Evolutionary conservation across 2,888 invertebrate species (phyloP).

Genomic region (Aphodius sticticus): DNA sequence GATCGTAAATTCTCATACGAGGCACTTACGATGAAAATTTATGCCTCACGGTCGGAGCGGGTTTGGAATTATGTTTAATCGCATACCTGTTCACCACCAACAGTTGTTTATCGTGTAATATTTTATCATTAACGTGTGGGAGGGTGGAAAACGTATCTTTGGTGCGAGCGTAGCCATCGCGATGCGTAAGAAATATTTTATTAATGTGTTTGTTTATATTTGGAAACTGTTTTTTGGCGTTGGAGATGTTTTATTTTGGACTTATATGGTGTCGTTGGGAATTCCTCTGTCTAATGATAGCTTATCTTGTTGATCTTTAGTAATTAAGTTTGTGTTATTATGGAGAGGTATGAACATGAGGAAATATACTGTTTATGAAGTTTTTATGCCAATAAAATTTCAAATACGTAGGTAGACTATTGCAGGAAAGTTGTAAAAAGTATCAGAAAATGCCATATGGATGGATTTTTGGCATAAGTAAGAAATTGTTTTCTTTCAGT

Average conservation of each 20-base stretch:
- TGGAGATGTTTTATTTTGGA: not conserved
- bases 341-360: too few relatives aligned
- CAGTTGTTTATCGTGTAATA: not conserved
- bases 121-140: not conserved
- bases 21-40: not conserved
- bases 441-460: too few relatives aligned
- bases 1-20: not conserved
- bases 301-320: too few relatives aligned
- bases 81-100: not conserved
- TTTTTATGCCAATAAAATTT: too few relatives aligned
- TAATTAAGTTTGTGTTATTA: too few relatives aligned
- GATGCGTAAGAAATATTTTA: not conserved
- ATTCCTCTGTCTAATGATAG: not conserved
- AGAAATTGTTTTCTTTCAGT: too few relatives aligned
- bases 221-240: not conserved
- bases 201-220: not conserved
- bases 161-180: not conserved
- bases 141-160: not conserved
- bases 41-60: not conserved
- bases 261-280: not conserved
- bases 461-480: too few relatives aligned
- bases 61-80: not conserved
- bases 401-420: too few relatives aligned
- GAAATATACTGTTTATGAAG: too few relatives aligned
- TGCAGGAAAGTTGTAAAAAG: too few relatives aligned